Percentiles rank a stretch among this genome's conserved stretches.
These are phyloP conservation scores for Pogoniulus pusillus DNA, from an alignment of 2,797 vertebrate genomes.

Conservation along the genomic window DNA sequence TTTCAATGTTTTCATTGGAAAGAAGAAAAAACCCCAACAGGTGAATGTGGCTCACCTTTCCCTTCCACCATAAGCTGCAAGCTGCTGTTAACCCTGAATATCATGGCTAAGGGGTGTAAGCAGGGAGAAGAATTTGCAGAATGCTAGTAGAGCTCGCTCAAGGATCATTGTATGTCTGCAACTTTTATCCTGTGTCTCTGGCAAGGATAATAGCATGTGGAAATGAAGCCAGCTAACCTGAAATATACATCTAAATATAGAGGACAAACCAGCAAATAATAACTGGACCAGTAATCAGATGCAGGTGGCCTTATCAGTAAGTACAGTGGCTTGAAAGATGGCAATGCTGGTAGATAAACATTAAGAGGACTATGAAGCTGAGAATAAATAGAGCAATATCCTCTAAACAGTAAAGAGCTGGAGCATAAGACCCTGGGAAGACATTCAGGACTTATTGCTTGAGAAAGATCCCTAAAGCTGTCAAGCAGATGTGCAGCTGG, in stretches of 20 bases:
- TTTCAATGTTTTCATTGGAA: background rate
- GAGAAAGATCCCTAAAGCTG: constrained; percentile 69
- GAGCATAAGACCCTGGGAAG: constrained; percentile 65
- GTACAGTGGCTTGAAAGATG: constrained; percentile 66
- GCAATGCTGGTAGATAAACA: constrained; percentile 59
- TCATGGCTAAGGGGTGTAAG: background rate
- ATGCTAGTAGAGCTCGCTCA: background rate
- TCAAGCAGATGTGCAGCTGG: constrained; percentile 55
- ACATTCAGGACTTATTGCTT: constrained; percentile 70
- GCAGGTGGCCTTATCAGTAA: constrained; percentile 71
- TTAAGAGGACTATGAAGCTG: constrained; percentile 61
- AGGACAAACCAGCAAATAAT: constrained; percentile 44
- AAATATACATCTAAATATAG: constrained; percentile 59
- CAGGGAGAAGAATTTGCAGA: background rate
- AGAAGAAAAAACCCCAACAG: background rate
- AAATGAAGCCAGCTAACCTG: constrained; percentile 60
- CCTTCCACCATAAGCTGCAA: background rate
- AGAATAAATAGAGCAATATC: constrained; percentile 76
- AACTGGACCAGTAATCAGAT: constrained; percentile 57
- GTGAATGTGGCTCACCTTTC: background rate
- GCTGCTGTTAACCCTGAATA: background rate
- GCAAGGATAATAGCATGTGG: constrained; percentile 48
- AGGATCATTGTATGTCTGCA: constrained; percentile 23
- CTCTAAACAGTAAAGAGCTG: constrained; percentile 72
- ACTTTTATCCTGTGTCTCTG: constrained; percentile 43